phyloP scores from a whole-genome alignment of 2,113 vertebrate genomes.

The Bagarius yarrelli region DNA sequence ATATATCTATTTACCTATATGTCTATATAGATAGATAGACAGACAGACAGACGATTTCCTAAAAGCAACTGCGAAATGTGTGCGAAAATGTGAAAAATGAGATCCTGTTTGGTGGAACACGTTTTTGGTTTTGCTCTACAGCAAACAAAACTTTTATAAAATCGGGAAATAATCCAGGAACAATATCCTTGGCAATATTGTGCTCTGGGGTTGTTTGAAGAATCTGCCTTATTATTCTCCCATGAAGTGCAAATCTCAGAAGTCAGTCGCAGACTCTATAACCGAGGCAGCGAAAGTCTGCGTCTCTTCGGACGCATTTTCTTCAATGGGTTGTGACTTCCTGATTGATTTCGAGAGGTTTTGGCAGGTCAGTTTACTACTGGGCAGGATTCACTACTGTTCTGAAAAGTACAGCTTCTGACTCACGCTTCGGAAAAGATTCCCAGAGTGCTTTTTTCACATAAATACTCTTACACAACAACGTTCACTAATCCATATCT shows the following conservation, averaged over 20 bases:
- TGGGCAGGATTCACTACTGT: slow-evolving; percentile 12
- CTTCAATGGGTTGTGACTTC: not conserved
- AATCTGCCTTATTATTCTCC: slow-evolving; percentile 16
- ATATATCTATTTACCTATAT: too few relatives aligned
- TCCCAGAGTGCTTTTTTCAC: not conserved
- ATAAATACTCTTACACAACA: too few relatives aligned
- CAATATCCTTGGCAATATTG: not conserved
- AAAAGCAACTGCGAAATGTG: too few relatives aligned
- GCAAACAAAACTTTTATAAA: not conserved
- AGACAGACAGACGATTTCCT: too few relatives aligned
- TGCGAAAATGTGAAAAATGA: too few relatives aligned
- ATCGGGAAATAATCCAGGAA: not conserved
- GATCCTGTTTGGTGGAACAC: too few relatives aligned
- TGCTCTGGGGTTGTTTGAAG: not conserved
- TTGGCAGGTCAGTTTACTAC: not conserved
- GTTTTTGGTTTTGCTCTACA: too few relatives aligned
- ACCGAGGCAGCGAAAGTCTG: not conserved
- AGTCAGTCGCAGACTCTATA: slow-evolving; percentile 3
- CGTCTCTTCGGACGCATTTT: not conserved
- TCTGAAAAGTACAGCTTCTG: slow-evolving; percentile 3
- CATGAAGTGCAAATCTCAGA: slow-evolving; percentile 2
- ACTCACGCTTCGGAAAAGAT: not conserved
- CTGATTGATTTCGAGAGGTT: slow-evolving; percentile 12
- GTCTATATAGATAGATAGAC: too few relatives aligned
- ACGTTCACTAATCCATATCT: too few relatives aligned